Base-by-base conservation (phyloP, 2,888 invertebrate genomes). In the Tiliacea citrago region DNA sequence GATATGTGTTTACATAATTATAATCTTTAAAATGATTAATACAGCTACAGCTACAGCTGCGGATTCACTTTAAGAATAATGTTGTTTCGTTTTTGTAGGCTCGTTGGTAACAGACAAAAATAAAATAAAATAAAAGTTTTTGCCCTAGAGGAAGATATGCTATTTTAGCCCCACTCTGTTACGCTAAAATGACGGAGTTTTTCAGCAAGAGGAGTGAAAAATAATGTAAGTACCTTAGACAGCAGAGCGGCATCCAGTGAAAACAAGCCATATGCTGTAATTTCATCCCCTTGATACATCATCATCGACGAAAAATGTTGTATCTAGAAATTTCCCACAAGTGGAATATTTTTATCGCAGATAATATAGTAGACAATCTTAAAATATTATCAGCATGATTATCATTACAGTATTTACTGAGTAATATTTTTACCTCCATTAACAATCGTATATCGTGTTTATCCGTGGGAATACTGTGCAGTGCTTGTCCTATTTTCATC, bases 221-320 rank as follows among this genome's bases (percentile, higher is more conserved):
- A 35, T 51, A 57, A 57, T 35, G 16, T 66, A n/a, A 42, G 6
- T 55, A 94, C 95, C 85, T 93, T 93, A 68, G 93, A 94, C 55
- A 95, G 72, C 2, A 96, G 85, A 29, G 93, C 91, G 1, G 94
- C 92, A 83, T 95, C 94, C 9, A 96, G 81, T 24, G 92, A 80
- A 85, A 96, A 94, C 75, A 91, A 93, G 42, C 93, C 94, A 75
- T 91, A 96, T 0, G 94, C 90, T 8, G 92, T 92, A 63, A 95
- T 86, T 73, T 92, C 92, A 10, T 90, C 90, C 51, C 88, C 88
- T 75, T 94, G 93, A 79, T 90, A 91, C 0, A 88, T 81, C 85
- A 95, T 93, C 29, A 95, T 78, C 0, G 93, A 88, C 5, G 94
- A 91, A 83, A 96, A 94, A 85, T 95, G 95, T 87, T 95, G 95